phyloP scores from a whole-genome alignment of 2,113 vertebrate species.

The Pluvialis apricaria region DNA sequence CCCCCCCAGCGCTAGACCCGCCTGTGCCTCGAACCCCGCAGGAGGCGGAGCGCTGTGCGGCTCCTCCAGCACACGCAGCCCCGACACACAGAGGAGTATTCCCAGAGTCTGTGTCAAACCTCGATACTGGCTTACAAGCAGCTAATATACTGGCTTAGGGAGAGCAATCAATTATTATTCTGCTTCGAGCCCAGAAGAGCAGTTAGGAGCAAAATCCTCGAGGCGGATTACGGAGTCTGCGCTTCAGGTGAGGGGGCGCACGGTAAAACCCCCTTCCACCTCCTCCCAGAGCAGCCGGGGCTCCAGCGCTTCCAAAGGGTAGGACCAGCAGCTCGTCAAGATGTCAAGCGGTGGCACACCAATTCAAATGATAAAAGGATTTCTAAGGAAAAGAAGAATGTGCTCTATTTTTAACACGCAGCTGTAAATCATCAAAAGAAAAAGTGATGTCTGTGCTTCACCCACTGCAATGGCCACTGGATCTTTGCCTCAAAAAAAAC shows the following conservation, averaged over 20 bases:
- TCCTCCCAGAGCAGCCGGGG: not conserved
- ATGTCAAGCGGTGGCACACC: not conserved
- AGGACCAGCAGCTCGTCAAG: not conserved
- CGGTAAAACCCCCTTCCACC: not conserved
- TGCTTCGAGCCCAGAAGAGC: not conserved
- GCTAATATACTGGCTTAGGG: not conserved
- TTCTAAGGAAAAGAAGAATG: not conserved
- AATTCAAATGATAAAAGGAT: not conserved
- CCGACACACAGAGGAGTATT: rapidly evolving
- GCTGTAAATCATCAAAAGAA: not conserved
- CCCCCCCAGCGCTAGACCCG: too few relatives aligned
- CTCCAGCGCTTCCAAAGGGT: not conserved
- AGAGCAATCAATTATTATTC: not conserved
- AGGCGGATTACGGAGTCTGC: not conserved
- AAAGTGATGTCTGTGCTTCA: not conserved
- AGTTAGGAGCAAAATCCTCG: not conserved
- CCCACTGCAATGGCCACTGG: not conserved
- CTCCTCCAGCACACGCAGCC: not conserved
- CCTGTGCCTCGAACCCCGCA: too few relatives aligned
- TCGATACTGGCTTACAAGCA: too few relatives aligned
- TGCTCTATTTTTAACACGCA: not conserved
- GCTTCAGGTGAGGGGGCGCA: not conserved
- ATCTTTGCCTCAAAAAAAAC: not conserved
- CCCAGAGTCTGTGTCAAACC: too few relatives aligned
- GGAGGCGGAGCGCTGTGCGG: not conserved